These are phyloP conservation scores for Portevinia maculata DNA, from an alignment of 2,888 invertebrate species.

Conservation along the genomic window DNA sequence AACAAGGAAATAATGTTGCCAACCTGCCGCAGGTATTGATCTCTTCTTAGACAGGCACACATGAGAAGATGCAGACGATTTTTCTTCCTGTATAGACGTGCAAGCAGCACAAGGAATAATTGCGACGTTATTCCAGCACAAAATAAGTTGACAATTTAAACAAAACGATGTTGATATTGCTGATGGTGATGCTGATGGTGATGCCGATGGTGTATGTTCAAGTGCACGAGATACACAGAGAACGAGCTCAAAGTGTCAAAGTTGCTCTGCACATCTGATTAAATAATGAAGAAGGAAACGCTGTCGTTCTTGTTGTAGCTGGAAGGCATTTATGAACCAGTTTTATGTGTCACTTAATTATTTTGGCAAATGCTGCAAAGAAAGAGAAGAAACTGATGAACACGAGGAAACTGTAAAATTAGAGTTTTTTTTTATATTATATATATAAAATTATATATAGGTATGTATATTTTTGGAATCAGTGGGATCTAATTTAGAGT, in stretches of 20 bases:
- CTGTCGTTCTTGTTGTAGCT: slow-evolving; percentile 46
- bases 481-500: slow-evolving; percentile 1
- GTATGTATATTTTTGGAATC: slow-evolving; percentile 2
- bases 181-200: slow-evolving; percentile 21
- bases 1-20: slow-evolving; percentile 40
- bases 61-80: slow-evolving; percentile 1
- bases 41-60: slow-evolving; percentile 41
- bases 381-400: slow-evolving; percentile 37
- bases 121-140: slow-evolving; percentile 19
- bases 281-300: slow-evolving; percentile 54
- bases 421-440: slow-evolving; percentile 33
- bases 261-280: slow-evolving; percentile 64
- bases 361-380: slow-evolving; percentile 68
- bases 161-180: slow-evolving; percentile 28
- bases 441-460: too few species aligned
- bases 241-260: slow-evolving; percentile 70
- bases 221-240: slow-evolving; percentile 17
- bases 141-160: slow-evolving; percentile 43
- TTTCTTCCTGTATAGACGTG: slow-evolving; percentile 42
- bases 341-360: slow-evolving; percentile 71
- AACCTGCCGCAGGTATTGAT: slow-evolving; percentile 27
- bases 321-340: slow-evolving; percentile 68
- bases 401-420: slow-evolving; percentile 49
- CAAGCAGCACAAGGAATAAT: slow-evolving; percentile 19
- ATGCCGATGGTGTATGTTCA: slow-evolving; percentile 3